phyloP scores from a whole-genome alignment of 2,113 vertebrate genomes.

The crab-eating macaque (Macaca fascicularis) region DNA sequence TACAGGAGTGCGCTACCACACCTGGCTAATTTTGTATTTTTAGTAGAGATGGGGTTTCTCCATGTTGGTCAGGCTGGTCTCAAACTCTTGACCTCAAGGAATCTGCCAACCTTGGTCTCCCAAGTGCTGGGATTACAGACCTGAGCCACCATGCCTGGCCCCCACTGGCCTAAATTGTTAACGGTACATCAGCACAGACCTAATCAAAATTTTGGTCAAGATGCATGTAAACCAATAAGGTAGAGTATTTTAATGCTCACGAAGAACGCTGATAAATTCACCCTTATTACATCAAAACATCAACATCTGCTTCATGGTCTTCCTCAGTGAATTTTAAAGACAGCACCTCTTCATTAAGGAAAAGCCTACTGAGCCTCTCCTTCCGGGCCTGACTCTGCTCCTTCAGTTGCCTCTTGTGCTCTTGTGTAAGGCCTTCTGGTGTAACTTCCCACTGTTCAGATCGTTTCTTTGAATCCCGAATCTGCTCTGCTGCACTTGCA shows the following conservation, averaged over 20 bases:
- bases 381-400: slow-evolving; percentile 98
- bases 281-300: slow-evolving; percentile 96
- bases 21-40: no score
- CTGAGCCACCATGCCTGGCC: no score
- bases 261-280: slow-evolving; percentile 91
- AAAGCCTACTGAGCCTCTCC: slow-evolving; percentile 96
- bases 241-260: slow-evolving; percentile 85
- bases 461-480: slow-evolving; percentile 98
- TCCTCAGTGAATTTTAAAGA: slow-evolving; percentile 96
- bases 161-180: slow-evolving; percentile 38
- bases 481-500: slow-evolving; percentile 94
- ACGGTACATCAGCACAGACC: slow-evolving; percentile 65
- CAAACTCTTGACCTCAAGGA: no score
- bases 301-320: slow-evolving; percentile 93
- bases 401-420: slow-evolving; percentile 96
- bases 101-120: no score
- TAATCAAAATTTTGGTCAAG: slow-evolving; percentile 84
- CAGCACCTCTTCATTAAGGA: slow-evolving; percentile 98
- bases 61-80: no score
- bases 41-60: no score
- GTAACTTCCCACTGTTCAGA: slow-evolving; percentile 96
- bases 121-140: no score
- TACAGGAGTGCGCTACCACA: no score
- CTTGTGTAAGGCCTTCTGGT: slow-evolving; percentile 93
- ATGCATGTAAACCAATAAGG: slow-evolving; percentile 85